Evolutionary conservation across 53 echinoderm and acorn worm species (phyloP).

Genomic region (Arbacia lixula): DNA sequence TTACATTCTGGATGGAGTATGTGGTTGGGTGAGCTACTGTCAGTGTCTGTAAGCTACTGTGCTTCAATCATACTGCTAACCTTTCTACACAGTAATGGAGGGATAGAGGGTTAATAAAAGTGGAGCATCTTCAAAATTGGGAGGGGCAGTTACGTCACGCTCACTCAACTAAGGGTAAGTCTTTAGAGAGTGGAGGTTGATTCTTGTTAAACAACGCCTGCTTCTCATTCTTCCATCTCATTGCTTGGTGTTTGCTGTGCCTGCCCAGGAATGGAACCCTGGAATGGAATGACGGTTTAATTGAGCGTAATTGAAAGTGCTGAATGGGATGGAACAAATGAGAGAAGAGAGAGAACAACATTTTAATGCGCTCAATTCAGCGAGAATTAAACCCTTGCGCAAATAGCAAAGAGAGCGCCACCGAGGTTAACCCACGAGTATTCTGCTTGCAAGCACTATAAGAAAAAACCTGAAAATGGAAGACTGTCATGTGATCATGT

Average conservation of each 20-base stretch:
- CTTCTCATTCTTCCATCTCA: not conserved
- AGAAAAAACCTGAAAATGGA: no score
- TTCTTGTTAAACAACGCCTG: constrained; percentile 15
- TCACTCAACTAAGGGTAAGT: constrained; percentile 6
- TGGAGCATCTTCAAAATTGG: no score
- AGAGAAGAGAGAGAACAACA: not conserved
- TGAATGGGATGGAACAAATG: not conserved
- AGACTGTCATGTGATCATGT: no score
- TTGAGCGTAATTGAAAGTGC: constrained; percentile 7
- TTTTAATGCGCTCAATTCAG: not conserved
- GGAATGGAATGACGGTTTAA: constrained; percentile 11
- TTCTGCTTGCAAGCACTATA: no score
- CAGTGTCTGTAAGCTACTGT: no score
- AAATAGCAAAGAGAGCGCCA: not conserved
- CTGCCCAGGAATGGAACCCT: not conserved
- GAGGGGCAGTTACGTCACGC: no score
- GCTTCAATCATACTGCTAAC: no score
- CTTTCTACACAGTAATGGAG: no score
- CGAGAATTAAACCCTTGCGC: not conserved
- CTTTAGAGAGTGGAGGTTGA: constrained; percentile 6
- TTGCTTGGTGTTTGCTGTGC: not conserved
- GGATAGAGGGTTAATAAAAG: no score
- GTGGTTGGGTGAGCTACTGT: no score
- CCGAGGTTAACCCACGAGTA: not conserved
- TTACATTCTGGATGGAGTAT: no score